These are phyloP conservation scores for Etheostoma spectabile DNA, from an alignment of 2,113 vertebrate species.

Conservation along the genomic window DNA sequence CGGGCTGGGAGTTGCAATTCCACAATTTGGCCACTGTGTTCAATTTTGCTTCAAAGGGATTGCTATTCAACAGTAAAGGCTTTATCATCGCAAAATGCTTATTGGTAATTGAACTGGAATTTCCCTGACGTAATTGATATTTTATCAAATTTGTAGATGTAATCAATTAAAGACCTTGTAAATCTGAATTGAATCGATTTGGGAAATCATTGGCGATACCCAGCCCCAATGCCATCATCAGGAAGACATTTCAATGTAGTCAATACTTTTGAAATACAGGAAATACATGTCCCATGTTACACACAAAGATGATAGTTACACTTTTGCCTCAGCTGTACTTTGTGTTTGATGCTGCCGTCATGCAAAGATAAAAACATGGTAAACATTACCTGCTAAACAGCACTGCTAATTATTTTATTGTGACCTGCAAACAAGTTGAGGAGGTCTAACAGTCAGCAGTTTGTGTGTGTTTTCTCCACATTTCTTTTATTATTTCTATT, in stretches of 20 bases:
- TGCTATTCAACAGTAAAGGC: too few species aligned
- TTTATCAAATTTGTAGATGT: too few species aligned
- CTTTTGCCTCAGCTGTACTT: background rate
- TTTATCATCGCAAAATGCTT: too few species aligned
- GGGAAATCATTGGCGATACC: too few species aligned
- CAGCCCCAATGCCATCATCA: background rate
- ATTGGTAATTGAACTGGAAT: too few species aligned
- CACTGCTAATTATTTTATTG: background rate
- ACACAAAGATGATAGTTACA: background rate
- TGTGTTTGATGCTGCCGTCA: background rate
- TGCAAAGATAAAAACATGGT: background rate
- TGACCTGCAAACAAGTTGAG: background rate
- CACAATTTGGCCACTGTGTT: too few species aligned
- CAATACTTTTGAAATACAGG: background rate
- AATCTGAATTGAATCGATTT: too few species aligned
- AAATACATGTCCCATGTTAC: background rate
- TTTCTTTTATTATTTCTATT: background rate
- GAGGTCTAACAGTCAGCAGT: background rate
- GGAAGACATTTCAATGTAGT: background rate
- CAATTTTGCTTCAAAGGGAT: too few species aligned
- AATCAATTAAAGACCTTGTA: too few species aligned
- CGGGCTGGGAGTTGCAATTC: too few species aligned
- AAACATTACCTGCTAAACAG: background rate
- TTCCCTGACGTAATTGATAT: too few species aligned
- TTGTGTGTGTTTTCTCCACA: background rate